A percentile compares a stretch with the other conserved stretches of the same genome.
These are phyloP conservation scores for Rhodophaea formosa DNA, from an alignment of 2,888 invertebrate genomes.

Conservation along the genomic window DNA sequence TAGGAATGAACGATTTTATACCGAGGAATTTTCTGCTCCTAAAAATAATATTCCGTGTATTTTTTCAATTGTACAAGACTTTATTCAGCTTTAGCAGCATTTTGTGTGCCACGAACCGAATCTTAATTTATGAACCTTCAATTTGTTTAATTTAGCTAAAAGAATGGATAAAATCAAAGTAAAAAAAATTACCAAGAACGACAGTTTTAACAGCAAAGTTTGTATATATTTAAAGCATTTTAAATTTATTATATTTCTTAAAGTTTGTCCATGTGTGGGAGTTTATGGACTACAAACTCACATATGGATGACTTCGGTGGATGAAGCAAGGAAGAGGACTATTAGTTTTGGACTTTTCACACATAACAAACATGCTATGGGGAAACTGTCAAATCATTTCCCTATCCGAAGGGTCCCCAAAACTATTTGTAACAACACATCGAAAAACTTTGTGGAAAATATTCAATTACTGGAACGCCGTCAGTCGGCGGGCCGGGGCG, in stretches of 20 bases:
- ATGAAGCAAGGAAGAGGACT: no score
- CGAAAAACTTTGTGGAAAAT: not conserved
- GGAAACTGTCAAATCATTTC: not conserved
- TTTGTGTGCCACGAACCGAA: not conserved
- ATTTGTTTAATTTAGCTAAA: no score
- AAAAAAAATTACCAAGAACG: no score
- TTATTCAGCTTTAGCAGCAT: not conserved
- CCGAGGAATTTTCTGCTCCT: not conserved
- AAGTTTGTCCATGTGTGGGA: no score
- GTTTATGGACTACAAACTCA: no score
- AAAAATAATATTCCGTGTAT: not conserved
- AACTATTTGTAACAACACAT: constrained; percentile 7
- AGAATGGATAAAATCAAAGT: no score
- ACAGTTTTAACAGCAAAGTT: no score
- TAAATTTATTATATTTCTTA: no score
- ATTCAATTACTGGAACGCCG: constrained; percentile 10
- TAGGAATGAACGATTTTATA: constrained; percentile 1
- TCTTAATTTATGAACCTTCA: not conserved
- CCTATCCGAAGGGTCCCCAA: not conserved
- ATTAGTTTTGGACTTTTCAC: not conserved
- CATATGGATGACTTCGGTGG: no score
- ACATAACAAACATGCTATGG: not conserved
- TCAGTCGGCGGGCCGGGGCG: not conserved
- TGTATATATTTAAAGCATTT: no score
- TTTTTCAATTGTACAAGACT: not conserved